These are phyloP conservation scores for Cancer borealis DNA, from an alignment of 2,888 invertebrate species.

Conservation along the genomic window DNA sequence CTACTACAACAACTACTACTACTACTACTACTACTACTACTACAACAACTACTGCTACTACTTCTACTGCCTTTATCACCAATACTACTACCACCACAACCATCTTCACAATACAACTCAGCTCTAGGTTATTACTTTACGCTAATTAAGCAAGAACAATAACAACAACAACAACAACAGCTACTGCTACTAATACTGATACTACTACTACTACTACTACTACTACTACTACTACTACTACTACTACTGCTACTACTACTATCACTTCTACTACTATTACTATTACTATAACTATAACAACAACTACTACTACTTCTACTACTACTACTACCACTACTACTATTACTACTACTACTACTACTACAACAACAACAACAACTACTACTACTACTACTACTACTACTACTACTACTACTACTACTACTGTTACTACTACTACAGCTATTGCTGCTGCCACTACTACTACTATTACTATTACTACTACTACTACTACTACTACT, in stretches of 20 bases:
- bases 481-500: slow-evolving; percentile 32
- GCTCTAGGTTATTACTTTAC: too few relatives aligned
- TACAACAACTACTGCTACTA: neutral
- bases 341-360: too few relatives aligned
- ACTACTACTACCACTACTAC: too few relatives aligned
- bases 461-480: slow-evolving; percentile 17
- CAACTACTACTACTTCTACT: too few relatives aligned
- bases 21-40: neutral
- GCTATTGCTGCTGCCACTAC: neutral
- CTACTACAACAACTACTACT: neutral
- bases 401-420: neutral
- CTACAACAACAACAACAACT: neutral
- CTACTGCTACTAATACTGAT: too few relatives aligned
- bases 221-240: too few relatives aligned
- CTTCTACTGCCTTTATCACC: too few relatives aligned
- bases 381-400: neutral
- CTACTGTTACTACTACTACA: neutral
- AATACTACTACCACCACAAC: too few relatives aligned
- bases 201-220: too few relatives aligned
- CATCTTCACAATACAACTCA: too few relatives aligned
- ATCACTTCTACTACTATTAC: neutral
- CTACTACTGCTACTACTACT: neutral
- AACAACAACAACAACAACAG: too few relatives aligned
- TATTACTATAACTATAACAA: neutral
- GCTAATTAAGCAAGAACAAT: too few relatives aligned